These are phyloP conservation scores for Ia io DNA, from an alignment of 2,113 vertebrate species.

Conservation along the genomic window DNA sequence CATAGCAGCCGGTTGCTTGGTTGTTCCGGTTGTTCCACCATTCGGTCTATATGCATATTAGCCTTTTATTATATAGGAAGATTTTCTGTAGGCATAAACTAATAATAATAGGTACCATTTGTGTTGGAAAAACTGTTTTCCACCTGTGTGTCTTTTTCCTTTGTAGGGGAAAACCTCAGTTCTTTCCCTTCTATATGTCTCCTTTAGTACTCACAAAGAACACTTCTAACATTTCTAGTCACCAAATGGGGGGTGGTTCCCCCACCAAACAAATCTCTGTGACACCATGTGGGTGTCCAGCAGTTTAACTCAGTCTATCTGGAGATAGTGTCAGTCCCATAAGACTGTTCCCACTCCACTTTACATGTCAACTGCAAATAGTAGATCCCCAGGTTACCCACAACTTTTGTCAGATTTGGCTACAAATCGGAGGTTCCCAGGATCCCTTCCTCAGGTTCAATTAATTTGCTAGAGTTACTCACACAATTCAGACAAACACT, in stretches of 20 bases:
- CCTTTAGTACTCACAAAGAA: not conserved
- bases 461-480: not conserved
- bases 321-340: not conserved
- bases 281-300: not conserved
- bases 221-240: not conserved
- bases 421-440: not conserved
- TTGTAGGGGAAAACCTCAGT: not conserved
- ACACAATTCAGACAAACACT: not conserved
- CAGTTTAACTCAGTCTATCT: not conserved
- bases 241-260: not conserved
- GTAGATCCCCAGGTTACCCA: not conserved
- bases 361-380: not conserved
- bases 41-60: too few relatives aligned
- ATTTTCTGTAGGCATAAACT: slow-evolving; percentile 2
- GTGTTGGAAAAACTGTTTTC: not conserved
- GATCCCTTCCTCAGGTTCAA: not conserved
- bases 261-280: not conserved
- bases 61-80: not conserved
- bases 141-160: not conserved
- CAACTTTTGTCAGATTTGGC: not conserved
- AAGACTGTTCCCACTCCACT: not conserved
- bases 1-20: too few relatives aligned
- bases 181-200: not conserved
- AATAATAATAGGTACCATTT: not conserved
- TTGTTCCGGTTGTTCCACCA: too few relatives aligned